Conservation (phyloP, 2,888 invertebrate genomes). For the Ceraclea dissimilis region DNA sequence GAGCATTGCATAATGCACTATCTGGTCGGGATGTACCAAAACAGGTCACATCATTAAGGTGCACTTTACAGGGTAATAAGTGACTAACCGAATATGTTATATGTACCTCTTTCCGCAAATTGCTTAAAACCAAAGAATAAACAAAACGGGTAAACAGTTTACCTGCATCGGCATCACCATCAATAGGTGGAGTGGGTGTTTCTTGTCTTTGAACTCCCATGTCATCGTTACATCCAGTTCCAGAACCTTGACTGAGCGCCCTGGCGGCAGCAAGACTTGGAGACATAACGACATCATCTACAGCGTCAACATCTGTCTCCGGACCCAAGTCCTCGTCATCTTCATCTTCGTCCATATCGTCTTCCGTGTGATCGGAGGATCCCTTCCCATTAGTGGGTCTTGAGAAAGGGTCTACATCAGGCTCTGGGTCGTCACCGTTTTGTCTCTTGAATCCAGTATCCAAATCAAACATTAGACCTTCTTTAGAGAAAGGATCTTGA, state of each 20-base stretch:
- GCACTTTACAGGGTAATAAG: no score
- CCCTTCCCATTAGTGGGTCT: conserved; percentile 28
- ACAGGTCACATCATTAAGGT: no score
- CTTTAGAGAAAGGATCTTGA: conserved; percentile 23
- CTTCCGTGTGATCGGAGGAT: conserved; percentile 33
- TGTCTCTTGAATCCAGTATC: conserved; percentile 29
- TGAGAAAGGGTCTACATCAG: conserved; percentile 10
- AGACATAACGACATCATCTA: conserved; percentile 44
- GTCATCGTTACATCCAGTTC: not conserved
- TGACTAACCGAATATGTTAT: no score
- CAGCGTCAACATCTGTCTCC: conserved; percentile 67
- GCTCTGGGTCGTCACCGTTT: conserved; percentile 19
- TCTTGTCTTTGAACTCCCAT: conserved; percentile 34
- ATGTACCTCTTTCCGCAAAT: no score
- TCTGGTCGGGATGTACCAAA: no score
- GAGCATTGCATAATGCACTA: not conserved
- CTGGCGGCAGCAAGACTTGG: conserved; percentile 33
- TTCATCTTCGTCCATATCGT: conserved; percentile 52
- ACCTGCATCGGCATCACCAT: conserved; percentile 37
- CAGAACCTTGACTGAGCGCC: conserved; percentile 32
- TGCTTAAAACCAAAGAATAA: no score
- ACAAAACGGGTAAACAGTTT: conserved; percentile 27
- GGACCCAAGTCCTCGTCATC: conserved; percentile 66
- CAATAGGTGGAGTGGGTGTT: conserved; percentile 53
- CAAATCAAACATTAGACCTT: conserved; percentile 21